Base-by-base conservation (phyloP, 2,797 vertebrate species). In the Peromyscus melanophrys region DNA sequence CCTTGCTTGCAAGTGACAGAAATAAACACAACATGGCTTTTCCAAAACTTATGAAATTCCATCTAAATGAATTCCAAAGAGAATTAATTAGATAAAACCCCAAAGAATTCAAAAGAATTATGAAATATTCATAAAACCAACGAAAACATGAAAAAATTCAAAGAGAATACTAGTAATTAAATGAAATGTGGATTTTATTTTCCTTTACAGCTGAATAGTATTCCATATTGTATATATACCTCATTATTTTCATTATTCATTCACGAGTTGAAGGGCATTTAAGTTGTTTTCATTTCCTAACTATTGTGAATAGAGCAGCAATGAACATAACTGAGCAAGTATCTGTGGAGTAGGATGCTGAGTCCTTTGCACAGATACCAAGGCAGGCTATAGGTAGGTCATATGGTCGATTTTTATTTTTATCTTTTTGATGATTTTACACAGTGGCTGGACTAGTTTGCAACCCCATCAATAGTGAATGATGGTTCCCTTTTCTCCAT, bases 1-100 rank as follows among this genome's bases (percentile, higher is more conserved):
- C 8, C 80, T 96, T 94, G 27, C 43, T 63, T 96, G 21, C 8
- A 91, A 86, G 19, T 84, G 77, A 84, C 37, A 92, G 76, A 89
- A 95, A 84, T 63, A 17, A 84, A 59, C 27, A 52, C 46, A 63
- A 85, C 34, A 13, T 49, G 59, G 65, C 29, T 65, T 65, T 84
- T 34, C 17, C 17, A 23, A 65, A 65, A 65, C 34, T 65, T 84
- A 34, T 84, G 43, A 65, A 46, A 65, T 65, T 65, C 29, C 29
- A 65, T 34, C 46, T 17, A 65, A 65, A 49, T 46, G 19, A 84
- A 84, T 65, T 84, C 29, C 17, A 84, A 46, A 65, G 61, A 65
- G 29, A 46, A 84, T 46, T 77, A 77, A 46, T 65, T 67, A 84
- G 17, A 65, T 65, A 17, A 65, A 84, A 65, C 34, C 19, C 25